These are phyloP conservation scores for Pardalotus punctatus DNA, from an alignment of 2,113 vertebrate species.

Conservation along the genomic window DNA sequence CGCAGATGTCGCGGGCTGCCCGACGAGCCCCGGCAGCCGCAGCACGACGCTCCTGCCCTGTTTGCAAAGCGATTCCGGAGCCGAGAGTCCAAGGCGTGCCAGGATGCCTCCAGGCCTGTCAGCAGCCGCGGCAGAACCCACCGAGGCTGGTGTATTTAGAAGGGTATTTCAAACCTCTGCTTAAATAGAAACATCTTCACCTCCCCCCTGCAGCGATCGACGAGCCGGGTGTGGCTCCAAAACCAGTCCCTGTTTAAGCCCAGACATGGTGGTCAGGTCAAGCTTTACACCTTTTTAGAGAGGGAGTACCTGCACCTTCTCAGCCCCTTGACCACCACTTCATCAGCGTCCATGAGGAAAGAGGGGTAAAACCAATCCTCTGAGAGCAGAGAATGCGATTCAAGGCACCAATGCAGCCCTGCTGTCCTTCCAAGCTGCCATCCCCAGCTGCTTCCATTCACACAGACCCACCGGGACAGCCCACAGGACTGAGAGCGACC, in stretches of 20 bases:
- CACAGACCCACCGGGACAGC: neutral
- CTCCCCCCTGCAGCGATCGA: neutral
- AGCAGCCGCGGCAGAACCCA: neutral
- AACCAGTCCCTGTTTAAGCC: neutral
- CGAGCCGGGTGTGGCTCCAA: neutral
- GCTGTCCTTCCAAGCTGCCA: neutral
- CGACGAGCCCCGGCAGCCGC: neutral
- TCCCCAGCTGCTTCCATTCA: neutral
- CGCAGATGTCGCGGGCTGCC: neutral
- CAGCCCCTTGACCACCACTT: fast-evolving
- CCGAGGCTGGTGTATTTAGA: neutral
- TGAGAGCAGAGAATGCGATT: fast-evolving
- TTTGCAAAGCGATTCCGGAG: neutral
- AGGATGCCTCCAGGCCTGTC: neutral
- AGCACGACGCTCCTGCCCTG: neutral
- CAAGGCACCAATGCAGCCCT: fast-evolving
- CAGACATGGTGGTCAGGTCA: neutral
- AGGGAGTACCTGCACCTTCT: fast-evolving
- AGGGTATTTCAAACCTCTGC: constrained; percentile 31
- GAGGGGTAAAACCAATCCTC: neutral
- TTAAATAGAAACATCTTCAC: constrained; percentile 14
- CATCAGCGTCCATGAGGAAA: fast-evolving
- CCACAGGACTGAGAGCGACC: neutral
- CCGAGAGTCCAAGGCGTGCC: neutral
- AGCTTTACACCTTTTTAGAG: neutral